Evolutionary conservation across 2,797 vertebrate genomes (phyloP).

Genomic region (Gambusia yucatana): DNA sequence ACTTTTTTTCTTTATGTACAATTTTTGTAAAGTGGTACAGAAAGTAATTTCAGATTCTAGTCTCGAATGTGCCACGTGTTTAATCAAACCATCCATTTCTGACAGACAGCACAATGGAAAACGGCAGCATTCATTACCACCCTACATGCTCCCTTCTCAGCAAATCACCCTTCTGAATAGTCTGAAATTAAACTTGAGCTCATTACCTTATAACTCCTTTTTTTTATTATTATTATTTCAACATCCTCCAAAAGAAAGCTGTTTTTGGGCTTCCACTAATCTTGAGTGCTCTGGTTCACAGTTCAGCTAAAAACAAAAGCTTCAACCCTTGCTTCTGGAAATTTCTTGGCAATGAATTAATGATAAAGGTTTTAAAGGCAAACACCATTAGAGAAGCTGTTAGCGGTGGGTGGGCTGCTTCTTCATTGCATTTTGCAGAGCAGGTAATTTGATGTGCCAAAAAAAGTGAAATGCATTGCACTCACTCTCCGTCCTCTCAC

Average conservation of each 20-base stretch:
- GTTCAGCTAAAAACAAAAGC: constrained; percentile 59
- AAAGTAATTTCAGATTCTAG: constrained; percentile 26
- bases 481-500: constrained; percentile 19
- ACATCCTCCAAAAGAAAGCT: constrained; percentile 30
- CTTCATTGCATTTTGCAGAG: constrained; percentile 43
- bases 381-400: constrained; percentile 58
- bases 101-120: constrained; percentile 26
- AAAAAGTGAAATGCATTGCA: constrained; percentile 28
- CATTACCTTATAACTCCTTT: constrained; percentile 40
- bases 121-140: constrained; percentile 36
- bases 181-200: constrained; percentile 49
- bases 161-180: constrained; percentile 39
- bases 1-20: neutral
- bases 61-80: constrained; percentile 21
- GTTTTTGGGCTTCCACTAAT: constrained; percentile 59
- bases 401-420: constrained; percentile 21
- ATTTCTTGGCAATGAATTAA: constrained; percentile 70
- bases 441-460: constrained; percentile 45
- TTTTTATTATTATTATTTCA: constrained; percentile 38
- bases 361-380: constrained; percentile 70
- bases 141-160: constrained; percentile 44
- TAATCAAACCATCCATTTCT: constrained; percentile 32
- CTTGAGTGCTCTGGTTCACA: constrained; percentile 51
- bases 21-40: constrained; percentile 11
- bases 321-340: constrained; percentile 50